phyloP scores from a whole-genome alignment of 2,888 invertebrate species.

The Disparrhopalites patrizii region DNA sequence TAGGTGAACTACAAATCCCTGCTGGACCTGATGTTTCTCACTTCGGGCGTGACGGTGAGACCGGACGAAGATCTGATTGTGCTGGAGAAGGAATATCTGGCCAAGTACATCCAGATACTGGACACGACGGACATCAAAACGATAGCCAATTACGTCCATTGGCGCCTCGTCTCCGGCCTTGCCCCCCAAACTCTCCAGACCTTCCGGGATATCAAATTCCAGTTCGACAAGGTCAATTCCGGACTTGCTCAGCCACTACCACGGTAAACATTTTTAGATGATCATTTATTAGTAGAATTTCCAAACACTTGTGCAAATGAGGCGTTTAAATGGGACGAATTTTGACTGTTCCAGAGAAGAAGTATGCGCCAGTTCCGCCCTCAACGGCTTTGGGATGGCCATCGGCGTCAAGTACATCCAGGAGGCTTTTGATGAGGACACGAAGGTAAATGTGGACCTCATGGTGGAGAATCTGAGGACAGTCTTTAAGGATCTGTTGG shows the following conservation, averaged over 20 bases:
- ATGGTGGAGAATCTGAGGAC: slow-evolving; percentile 71
- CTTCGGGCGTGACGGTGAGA: slow-evolving; percentile 32
- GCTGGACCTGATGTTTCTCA: slow-evolving; percentile 26
- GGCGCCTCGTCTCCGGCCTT: slow-evolving; percentile 39
- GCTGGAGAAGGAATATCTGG: slow-evolving; percentile 33
- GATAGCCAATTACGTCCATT: slow-evolving; percentile 42
- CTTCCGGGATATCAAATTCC: slow-evolving; percentile 45
- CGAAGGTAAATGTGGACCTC: slow-evolving; percentile 52
- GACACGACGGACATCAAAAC: slow-evolving; percentile 10
- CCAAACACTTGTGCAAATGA: no score
- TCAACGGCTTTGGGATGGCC: slow-evolving; percentile 41
- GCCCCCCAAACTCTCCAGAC: slow-evolving; percentile 37
- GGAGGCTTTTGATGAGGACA: slow-evolving; percentile 34
- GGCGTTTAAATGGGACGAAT: no score
- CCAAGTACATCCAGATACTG: slow-evolving; percentile 28
- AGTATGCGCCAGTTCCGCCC: slow-evolving; percentile 34
- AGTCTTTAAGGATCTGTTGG: slow-evolving; percentile 67
- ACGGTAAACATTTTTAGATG: no score
- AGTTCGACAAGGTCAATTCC: slow-evolving; percentile 41
- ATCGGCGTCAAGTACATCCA: slow-evolving; percentile 43
- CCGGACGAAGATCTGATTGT: slow-evolving; percentile 34
- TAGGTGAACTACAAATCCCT: neutral
- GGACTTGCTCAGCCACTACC: slow-evolving; percentile 39
- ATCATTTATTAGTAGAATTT: no score
- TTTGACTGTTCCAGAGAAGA: slow-evolving; percentile 27